Percentiles rank a stretch among this genome's conserved stretches.
Conservation (phyloP, 2,113 vertebrate genomes). For the Pionites leucogaster region DNA sequence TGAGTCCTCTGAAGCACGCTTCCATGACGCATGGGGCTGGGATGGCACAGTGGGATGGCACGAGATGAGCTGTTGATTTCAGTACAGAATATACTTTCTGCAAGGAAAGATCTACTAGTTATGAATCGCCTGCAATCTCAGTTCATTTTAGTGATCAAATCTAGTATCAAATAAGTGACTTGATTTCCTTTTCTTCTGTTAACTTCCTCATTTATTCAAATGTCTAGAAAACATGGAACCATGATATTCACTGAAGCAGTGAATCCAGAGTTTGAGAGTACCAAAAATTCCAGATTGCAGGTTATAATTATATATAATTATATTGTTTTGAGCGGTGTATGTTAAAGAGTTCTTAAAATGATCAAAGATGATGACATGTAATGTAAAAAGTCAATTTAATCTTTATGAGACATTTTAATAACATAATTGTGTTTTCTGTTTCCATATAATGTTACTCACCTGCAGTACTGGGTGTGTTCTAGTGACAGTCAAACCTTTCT, state of each 20-base stretch:
- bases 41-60: background rate
- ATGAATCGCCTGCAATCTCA: background rate
- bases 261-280: background rate
- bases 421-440: background rate
- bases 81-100: background rate
- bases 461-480: background rate
- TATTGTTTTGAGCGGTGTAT: background rate
- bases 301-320: background rate
- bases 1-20: background rate
- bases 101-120: no score
- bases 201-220: background rate
- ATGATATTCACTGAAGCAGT: background rate
- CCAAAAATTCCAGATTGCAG: background rate
- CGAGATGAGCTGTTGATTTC: background rate
- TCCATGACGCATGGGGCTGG: background rate
- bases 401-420: background rate
- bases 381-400: no score
- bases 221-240: accelerated
- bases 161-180: background rate
- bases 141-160: background rate
- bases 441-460: background rate
- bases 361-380: background rate
- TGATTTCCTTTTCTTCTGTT: background rate
- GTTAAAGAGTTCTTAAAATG: background rate
- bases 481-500: background rate